phyloP scores from a whole-genome alignment of 2,888 invertebrate species.

The Aporophyla nigra region DNA sequence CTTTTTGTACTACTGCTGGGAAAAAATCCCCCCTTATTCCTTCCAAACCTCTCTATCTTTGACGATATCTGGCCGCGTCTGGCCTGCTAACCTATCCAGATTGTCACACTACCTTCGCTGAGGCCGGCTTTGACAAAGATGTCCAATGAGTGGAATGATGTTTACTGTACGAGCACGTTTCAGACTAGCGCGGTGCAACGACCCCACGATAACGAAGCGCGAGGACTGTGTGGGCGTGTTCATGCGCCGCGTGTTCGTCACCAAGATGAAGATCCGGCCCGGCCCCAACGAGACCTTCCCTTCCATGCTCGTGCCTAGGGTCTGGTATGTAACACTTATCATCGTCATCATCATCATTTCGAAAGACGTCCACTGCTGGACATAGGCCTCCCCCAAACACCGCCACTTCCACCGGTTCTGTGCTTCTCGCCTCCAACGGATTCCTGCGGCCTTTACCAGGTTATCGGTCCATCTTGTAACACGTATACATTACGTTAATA shows the following conservation, averaged over 20 bases:
- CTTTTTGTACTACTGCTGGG: background rate
- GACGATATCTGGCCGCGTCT: background rate
- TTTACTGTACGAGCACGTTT: constrained; percentile 1
- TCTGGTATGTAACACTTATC: constrained; percentile 93
- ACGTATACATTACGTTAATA: background rate
- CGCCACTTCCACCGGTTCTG: no score
- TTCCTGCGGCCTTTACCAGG: no score
- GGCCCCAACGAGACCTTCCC: constrained; percentile 97
- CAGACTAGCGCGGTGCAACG: constrained; percentile 98
- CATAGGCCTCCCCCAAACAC: no score
- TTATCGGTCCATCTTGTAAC: no score
- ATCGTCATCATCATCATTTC: no score
- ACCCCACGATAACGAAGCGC: constrained; percentile 95
- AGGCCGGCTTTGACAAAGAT: background rate
- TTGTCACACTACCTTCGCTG: background rate
- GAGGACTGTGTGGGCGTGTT: constrained; percentile 98
- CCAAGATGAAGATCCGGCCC: constrained; percentile 98
- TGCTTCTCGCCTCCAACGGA: no score
- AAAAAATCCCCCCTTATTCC: background rate
- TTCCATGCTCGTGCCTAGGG: constrained; percentile 98
- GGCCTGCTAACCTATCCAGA: background rate
- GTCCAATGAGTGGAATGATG: background rate
- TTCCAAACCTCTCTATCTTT: background rate
- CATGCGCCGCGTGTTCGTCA: constrained; percentile 98
- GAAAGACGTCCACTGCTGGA: no score